These are phyloP conservation scores for Phrynosoma blainvillii DNA, from an alignment of 2,113 vertebrate species.

Conservation along the genomic window DNA sequence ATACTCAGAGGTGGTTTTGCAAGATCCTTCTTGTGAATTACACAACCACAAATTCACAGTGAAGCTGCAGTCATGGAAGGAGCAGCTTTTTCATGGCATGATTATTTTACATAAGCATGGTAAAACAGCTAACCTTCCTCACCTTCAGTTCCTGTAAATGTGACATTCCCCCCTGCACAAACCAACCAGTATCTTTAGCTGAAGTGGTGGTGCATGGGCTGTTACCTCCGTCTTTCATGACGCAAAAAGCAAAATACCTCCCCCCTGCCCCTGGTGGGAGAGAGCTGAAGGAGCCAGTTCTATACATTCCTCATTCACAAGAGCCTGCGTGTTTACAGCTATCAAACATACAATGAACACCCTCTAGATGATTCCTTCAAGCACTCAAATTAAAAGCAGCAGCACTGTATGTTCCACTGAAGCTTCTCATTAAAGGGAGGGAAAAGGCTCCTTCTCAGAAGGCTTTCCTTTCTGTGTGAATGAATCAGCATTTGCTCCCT, in stretches of 20 bases:
- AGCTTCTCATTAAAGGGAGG: slow-evolving; percentile 25
- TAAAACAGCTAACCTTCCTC: neutral
- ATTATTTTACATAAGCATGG: neutral
- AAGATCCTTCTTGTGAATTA: neutral
- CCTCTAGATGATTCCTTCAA: neutral
- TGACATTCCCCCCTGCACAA: neutral
- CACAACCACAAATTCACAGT: neutral
- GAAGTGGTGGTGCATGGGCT: neutral
- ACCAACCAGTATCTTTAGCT: neutral
- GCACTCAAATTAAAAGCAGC: neutral
- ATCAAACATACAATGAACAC: fast-evolving
- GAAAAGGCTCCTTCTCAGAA: slow-evolving; percentile 8
- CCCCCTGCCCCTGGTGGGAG: neutral
- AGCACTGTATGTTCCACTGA: neutral
- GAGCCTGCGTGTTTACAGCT: neutral
- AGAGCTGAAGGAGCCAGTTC: fast-evolving
- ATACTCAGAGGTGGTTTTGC: no score
- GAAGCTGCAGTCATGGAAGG: neutral
- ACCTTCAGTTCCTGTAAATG: neutral
- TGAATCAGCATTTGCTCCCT: slow-evolving; percentile 67
- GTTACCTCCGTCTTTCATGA: neutral
- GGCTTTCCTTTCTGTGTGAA: slow-evolving; percentile 61
- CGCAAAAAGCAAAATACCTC: neutral
- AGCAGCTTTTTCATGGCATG: fast-evolving
- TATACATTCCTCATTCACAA: neutral